Base-by-base conservation (phyloP, 2,888 invertebrate species). In the Orthonychiurus folsomi region DNA sequence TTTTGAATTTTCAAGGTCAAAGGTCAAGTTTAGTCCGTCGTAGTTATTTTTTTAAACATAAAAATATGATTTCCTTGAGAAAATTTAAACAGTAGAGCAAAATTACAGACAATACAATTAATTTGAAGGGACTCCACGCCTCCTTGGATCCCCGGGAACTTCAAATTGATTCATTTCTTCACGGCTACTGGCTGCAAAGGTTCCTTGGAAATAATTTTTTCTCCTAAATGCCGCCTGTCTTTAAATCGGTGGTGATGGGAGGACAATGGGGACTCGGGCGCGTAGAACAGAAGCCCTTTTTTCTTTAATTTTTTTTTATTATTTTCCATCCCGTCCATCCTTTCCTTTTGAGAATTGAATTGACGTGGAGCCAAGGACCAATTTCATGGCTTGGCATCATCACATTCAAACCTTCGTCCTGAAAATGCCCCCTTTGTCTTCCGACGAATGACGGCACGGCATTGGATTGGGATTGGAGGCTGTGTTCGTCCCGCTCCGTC, bases 401-500 rank as follows among this genome's bases (percentile, higher is more conserved):
- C 37, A 37, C 37, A 37, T 37, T 5, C n/a, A n/a, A n/a, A n/a
- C n/a, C n/a, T n/a, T n/a, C n/a, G n/a, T n/a, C n/a, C n/a, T n/a
- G n/a, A n/a, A n/a, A n/a, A n/a, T n/a, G n/a, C n/a, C n/a, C n/a
- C n/a, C 15, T 37, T 37, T 37, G 37, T 37, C 37, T 37, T 37
- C 37, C 37, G 15, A 37, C 37, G 15, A 37, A 5, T 37, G 9
- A 37, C 37, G 9, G 37, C 15, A n/a, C 37, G 15, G 5, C 37
- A 37, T 37, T 37, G 37, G 5, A 5, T 37, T 37, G 9, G 15
- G 9, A 37, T 37, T 37, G 37, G 37, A 9, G 15, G 9, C 5
- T 37, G 9, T 15, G 9, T 37, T 15, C 37, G 37, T 37, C 50
- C 63, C 57, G 58, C 58, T 61, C 37, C 37, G 15, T 24, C 57